Base-by-base conservation (phyloP, 2,888 invertebrate species). In the Rambutsinella grinnellia region DNA sequence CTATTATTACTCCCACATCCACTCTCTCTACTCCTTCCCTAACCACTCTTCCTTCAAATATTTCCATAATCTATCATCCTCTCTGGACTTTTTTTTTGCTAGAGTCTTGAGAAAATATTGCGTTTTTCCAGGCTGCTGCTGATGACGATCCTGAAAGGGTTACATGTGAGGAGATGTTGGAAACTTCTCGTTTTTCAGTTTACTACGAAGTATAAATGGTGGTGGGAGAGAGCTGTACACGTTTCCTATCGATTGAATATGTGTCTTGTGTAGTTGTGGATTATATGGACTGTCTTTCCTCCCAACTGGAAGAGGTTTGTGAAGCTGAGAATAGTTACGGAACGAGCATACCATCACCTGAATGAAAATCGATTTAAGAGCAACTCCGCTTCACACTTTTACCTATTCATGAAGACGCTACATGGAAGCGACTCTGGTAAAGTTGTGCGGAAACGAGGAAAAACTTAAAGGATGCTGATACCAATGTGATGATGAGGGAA, bases 351-450 rank as follows among this genome's bases (percentile, higher is more conserved):
- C 19, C 49, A 17, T 21, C 54, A 67, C 67, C 57, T 67, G 69
- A 69, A 69, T 69, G 61, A 69, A 60, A 69, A 69, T 69, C 69
- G 69, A 69, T 69, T 69, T 69, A 57, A 51, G 58, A 36, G 49
- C 5, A 66, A 68, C 58, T 58, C 17, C 58, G 53, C 36, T 69
- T 68, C 68, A 60, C 68, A 68, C 68, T 68, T 58, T 58, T 58
- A 49, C 49, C n/a, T 49, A 28, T 58, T 58, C 57, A 49, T 49
- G 46, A 56, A 53, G 23, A 19, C 24, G 47, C 24, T 61, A 19
- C 28, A 53, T 27, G 21, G 23, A 57, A 49, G 57, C 24, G 51
- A 63, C 24, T 51, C 27, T 26, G 53, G 6, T 51, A 36, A 10
- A 26, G 24, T n/a, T n/a, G n/a, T n/a, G 24, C 24, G n/a, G 24